Evolutionary conservation across 1,140 invertebrate genomes (phyloP).

Genomic region (Drosophila nasuta): DNA sequence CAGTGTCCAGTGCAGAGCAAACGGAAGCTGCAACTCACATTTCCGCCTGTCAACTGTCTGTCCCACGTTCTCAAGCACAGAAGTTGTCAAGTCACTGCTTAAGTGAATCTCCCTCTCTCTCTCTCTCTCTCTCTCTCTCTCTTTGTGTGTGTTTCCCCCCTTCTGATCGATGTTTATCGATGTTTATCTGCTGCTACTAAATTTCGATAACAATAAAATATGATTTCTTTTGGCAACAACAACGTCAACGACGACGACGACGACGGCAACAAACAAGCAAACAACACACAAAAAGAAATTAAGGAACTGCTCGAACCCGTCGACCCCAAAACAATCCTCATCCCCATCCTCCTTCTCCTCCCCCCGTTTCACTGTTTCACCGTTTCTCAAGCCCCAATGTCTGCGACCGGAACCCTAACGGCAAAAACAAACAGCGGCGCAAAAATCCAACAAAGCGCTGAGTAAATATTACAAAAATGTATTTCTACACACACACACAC

Average conservation of each 20-base stretch:
- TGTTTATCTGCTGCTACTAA: constrained; percentile 68
- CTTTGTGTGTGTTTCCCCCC: not conserved
- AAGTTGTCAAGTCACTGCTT: not conserved
- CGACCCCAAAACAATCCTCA: not conserved
- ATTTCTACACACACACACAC: constrained; percentile 49
- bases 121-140: no score
- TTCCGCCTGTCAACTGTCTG: constrained; percentile 13
- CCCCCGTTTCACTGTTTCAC: no score
- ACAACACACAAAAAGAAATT: constrained; percentile 75
- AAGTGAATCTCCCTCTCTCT: not conserved
- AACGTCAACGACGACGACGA: constrained; percentile 9
- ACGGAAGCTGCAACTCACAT: constrained; percentile 48
- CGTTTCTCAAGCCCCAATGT: no score
- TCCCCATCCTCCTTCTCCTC: not conserved
- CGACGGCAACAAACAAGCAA: constrained; percentile 23
- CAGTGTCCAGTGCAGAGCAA: constrained; percentile 4
- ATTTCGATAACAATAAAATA: constrained; percentile 83
- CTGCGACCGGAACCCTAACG: constrained; percentile 42
- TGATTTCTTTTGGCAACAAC: constrained; percentile 65
- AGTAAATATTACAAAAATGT: constrained; percentile 83
- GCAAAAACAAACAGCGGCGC: constrained; percentile 54
- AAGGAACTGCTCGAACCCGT: constrained; percentile 59
- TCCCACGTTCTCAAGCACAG: not conserved
- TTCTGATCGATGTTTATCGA: constrained; percentile 59
- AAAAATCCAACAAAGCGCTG: constrained; percentile 67